These are phyloP conservation scores for Cairina moschata DNA, from an alignment of 2,113 vertebrate genomes.

Conservation along the genomic window DNA sequence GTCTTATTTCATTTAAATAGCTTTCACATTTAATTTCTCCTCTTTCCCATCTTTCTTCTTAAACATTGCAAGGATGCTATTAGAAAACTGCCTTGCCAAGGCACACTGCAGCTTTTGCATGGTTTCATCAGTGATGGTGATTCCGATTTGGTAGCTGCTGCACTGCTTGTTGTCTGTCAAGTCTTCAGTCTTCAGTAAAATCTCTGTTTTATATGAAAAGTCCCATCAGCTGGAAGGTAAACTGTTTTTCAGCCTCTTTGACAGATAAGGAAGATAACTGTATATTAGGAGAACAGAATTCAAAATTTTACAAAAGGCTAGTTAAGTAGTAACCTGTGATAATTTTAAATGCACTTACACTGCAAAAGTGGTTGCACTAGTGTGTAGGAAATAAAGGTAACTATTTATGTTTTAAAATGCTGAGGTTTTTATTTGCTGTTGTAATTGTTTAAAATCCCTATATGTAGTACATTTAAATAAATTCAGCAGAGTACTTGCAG, in stretches of 20 bases:
- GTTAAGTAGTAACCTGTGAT: background rate
- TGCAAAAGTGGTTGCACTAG: background rate
- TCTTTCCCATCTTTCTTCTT: background rate
- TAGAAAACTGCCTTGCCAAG: constrained; percentile 55
- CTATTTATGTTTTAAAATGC: background rate
- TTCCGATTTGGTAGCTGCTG: constrained; percentile 75
- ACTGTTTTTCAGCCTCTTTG: background rate
- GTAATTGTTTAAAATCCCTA: background rate
- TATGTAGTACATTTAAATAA: background rate
- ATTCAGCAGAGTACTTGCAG: background rate
- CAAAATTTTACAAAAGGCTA: background rate
- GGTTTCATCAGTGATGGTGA: constrained; percentile 71
- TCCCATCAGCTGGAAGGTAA: background rate
- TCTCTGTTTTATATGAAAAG: constrained; percentile 34
- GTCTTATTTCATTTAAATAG: background rate
- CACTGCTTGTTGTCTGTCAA: constrained; percentile 30
- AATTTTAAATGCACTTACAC: constrained; percentile 24
- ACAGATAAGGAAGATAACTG: constrained; percentile 13
- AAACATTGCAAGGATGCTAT: background rate
- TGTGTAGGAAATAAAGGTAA: background rate
- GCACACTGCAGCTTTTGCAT: constrained; percentile 57
- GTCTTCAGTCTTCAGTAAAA: constrained; percentile 54
- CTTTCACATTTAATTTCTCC: background rate
- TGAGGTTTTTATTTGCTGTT: background rate
- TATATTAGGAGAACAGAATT: constrained; percentile 19